Base-by-base conservation (phyloP, 2,888 invertebrate genomes). In the Schizotus pectinicornis region DNA sequence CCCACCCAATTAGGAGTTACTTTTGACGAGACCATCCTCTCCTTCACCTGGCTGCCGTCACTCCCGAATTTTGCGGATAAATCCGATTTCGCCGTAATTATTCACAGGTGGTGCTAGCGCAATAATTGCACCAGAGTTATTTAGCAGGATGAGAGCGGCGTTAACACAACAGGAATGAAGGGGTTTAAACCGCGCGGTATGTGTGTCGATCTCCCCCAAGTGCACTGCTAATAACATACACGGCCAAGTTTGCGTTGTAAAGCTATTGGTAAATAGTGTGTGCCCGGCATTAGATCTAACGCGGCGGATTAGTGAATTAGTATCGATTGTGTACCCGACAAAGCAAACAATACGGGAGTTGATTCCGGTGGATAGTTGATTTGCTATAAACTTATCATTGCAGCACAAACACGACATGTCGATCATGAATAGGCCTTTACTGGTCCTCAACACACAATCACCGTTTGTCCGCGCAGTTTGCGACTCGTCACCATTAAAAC, bases 361-460 rank as follows among this genome's bases (percentile, higher is more conserved):
- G 64, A 67, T 65, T 65, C 58, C 61, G 56, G 56, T 55, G 56
- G 62, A 67, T 61, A 65, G 67, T 67, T 64, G 63, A 65, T 63
- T 72, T 65, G 63, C 62, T 54, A 62, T 76, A 73, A 75, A 77
- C 77, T 78, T 77, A 77, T 78, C 76, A 73, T 74, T 72, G 68
- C 67, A 70, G 64, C 58, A 72, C 72, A 77, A 79, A 78, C 79
- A 77, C 73, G 74, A 74, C 74, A 76, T 75, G 74, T 76, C 75
- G 74, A 76, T 77, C 72, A 70, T 52, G 13, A 54, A 41, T 56
- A 11, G 56, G 49, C 56, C 56, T 45, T 50, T 56, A 45, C 56
- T 45, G 50, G 56, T 50, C 54, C 59, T 46, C 56, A 62, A 64
- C 64, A 63, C 62, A 65, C 63, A 65, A 68, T 67, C 63, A 63